These are phyloP conservation scores for Narcine bancroftii DNA, from an alignment of 2,113 vertebrate genomes.

Conservation along the genomic window DNA sequence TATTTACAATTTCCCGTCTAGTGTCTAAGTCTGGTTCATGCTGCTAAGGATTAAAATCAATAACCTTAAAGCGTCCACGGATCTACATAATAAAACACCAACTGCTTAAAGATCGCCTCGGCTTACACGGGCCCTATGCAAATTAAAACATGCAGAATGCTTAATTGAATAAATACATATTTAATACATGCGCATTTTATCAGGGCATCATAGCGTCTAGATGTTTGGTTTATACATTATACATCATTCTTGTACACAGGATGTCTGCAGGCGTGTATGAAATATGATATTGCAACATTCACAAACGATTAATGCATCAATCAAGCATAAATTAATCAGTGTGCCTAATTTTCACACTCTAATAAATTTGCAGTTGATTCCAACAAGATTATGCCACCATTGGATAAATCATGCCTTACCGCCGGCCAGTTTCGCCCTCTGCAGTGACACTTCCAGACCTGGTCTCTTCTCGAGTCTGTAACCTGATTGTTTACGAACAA, in stretches of 20 bases:
- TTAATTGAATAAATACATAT: constrained; percentile 76
- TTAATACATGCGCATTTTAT: constrained; percentile 57
- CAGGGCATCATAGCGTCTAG: constrained; percentile 47
- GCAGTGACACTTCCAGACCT: neutral
- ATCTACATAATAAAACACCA: constrained; percentile 31
- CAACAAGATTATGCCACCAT: constrained; percentile 54
- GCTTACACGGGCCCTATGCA: constrained; percentile 53
- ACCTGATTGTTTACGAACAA: constrained; percentile 21
- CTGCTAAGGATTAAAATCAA: constrained; percentile 33
- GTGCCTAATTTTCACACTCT: constrained; percentile 54
- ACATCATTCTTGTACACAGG: constrained; percentile 54
- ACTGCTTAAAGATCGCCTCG: constrained; percentile 33
- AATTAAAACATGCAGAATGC: constrained; percentile 60
- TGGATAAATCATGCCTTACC: constrained; percentile 64
- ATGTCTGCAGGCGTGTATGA: constrained; percentile 59
- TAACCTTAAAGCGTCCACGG: constrained; percentile 30
- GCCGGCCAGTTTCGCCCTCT: constrained; percentile 43
- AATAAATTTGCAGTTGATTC: constrained; percentile 52
- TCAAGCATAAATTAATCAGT: constrained; percentile 58
- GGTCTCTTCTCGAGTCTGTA: constrained; percentile 13
- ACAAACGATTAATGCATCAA: constrained; percentile 43
- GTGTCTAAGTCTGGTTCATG: neutral
- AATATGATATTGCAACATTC: constrained; percentile 59
- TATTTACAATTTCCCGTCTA: neutral
- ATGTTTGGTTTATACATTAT: constrained; percentile 64